Conservation (phyloP, 1,140 invertebrate species). For the Lethrus apterus region DNA sequence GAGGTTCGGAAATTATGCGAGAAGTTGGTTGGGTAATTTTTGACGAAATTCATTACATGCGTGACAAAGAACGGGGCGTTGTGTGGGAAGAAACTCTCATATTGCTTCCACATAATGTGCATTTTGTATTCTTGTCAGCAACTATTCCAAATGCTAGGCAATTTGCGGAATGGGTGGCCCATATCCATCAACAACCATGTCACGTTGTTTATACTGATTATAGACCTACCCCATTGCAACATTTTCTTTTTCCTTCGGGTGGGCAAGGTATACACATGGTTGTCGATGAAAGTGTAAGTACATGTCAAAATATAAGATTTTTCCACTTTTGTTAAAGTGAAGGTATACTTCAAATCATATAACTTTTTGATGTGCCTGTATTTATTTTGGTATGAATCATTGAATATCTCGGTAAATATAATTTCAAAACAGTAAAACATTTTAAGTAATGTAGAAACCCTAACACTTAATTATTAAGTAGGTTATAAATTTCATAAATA, state of each 20-base stretch:
- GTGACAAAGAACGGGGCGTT: conserved; percentile 97
- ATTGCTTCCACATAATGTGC: conserved; percentile 93
- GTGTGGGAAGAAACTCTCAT: conserved; percentile 99
- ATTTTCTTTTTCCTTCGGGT: conserved; percentile 95
- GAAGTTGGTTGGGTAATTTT: conserved; percentile 99
- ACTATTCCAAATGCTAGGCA: conserved; percentile 98
- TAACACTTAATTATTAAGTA: no score
- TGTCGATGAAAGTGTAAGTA: conserved; percentile 78
- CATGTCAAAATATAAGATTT: not conserved
- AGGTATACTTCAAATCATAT: not conserved
- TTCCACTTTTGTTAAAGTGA: not conserved
- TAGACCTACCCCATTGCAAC: conserved; percentile 92
- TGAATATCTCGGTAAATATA: no score
- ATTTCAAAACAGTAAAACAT: no score
- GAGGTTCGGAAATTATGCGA: conserved; percentile 95
- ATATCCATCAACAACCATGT: conserved; percentile 94
- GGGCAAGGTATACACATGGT: conserved; percentile 94
- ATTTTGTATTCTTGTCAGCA: conserved; percentile 97
- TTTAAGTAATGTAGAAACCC: no score
- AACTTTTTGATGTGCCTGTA: no score
- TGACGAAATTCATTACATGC: conserved; percentile 99
- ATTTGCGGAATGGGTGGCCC: conserved; percentile 98
- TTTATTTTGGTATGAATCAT: no score
- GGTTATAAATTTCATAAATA: no score
- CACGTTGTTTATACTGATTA: conserved; percentile 99